Percentiles rank a stretch among this genome's conserved stretches.
Conservation (phyloP, 1,140 invertebrate species). For the Bombus impatiens region DNA sequence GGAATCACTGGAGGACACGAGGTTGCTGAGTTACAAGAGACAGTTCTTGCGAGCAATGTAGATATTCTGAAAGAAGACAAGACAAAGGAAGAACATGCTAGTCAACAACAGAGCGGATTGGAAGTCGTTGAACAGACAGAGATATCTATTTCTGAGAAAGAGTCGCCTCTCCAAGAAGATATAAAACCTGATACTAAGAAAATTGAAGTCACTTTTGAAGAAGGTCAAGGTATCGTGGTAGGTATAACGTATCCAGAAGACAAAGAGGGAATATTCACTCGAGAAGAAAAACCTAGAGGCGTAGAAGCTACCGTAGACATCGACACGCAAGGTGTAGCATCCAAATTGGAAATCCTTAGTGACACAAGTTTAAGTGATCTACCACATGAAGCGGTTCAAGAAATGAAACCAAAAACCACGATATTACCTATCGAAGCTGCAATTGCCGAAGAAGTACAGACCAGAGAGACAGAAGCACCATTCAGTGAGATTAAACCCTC, state of each 20-base stretch:
- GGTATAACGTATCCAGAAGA: conserved; percentile 81
- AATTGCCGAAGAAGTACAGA: conserved; percentile 78
- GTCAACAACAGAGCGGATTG: conserved; percentile 76
- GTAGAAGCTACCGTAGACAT: conserved; percentile 81
- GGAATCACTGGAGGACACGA: conserved; percentile 80
- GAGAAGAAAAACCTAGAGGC: conserved; percentile 74
- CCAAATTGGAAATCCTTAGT: conserved; percentile 81
- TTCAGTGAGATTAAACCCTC: conserved; percentile 76
- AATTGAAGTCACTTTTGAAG: conserved; percentile 79
- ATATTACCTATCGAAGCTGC: conserved; percentile 80
- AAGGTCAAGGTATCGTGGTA: conserved; percentile 81
- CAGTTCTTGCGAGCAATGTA: conserved; percentile 69
- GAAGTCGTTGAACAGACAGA: conserved; percentile 79
- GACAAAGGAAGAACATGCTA: conserved; percentile 74
- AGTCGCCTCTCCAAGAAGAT: conserved; percentile 77
- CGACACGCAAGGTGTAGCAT: conserved; percentile 81
- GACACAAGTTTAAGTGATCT: conserved; percentile 77
- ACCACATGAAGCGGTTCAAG: conserved; percentile 67
- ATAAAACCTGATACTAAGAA: conserved; percentile 81
- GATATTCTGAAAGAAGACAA: conserved; percentile 70
- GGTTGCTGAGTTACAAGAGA: conserved; percentile 81
- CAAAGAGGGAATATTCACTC: conserved; percentile 81
- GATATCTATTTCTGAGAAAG: conserved; percentile 82
- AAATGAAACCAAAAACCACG: conserved; percentile 77
- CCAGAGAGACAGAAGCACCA: conserved; percentile 83